Percentiles rank a stretch among this genome's conserved stretches.
phyloP scores from a whole-genome alignment of 2,888 invertebrate species.

The Pterobdella sp. region DNA sequence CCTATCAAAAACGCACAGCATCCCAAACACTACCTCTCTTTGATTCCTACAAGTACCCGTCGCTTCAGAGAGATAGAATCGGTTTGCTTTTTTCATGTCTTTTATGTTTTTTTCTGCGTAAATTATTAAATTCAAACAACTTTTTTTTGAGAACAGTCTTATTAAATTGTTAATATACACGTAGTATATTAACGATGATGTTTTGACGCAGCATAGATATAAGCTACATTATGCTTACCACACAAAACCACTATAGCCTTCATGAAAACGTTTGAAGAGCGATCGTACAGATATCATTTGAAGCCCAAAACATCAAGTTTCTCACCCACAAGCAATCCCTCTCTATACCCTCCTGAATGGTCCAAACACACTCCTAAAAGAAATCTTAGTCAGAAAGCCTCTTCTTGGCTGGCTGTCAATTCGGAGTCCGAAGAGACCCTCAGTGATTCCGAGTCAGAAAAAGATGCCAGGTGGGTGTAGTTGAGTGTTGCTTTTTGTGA shows the following conservation, averaged over 20 bases:
- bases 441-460: constrained; percentile 23
- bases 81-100: background rate
- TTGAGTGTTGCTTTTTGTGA: no score
- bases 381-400: constrained; percentile 1
- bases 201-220: background rate
- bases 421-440: constrained; percentile 28
- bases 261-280: constrained; percentile 6
- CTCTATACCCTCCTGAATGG: constrained; percentile 3
- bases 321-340: background rate
- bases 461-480: background rate
- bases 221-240: background rate
- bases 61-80: constrained; percentile 6
- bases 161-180: no score
- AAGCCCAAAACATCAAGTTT: constrained; percentile 4
- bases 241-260: background rate
- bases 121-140: background rate
- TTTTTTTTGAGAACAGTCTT: background rate
- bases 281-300: background rate
- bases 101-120: background rate
- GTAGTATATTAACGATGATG: no score
- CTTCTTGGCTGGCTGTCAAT: constrained; percentile 19
- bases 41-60: background rate
- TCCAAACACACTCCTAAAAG: background rate
- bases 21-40: background rate
- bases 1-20: background rate